Percentiles rank a stretch among this genome's conserved stretches.
Conservation (phyloP, 2,797 vertebrate genomes). For the Manis pentadactyla region DNA sequence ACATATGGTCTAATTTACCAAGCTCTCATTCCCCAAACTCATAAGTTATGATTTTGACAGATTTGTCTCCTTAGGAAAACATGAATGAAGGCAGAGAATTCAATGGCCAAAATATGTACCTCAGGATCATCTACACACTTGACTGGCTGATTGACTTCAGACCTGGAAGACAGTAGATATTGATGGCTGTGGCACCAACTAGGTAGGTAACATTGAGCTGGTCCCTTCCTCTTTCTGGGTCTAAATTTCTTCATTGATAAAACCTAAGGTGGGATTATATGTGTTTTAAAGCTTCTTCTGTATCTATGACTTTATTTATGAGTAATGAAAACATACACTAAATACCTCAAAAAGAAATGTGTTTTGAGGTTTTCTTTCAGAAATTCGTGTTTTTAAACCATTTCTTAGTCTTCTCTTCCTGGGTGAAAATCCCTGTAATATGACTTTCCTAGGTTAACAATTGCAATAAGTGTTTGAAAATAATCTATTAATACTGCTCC, state of each 20-base stretch:
- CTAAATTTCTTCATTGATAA: neutral
- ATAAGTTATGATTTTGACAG: neutral
- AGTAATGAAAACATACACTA: constrained; percentile 37
- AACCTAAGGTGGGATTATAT: neutral
- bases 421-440: neutral
- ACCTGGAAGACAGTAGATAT: neutral
- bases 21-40: neutral
- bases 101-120: neutral
- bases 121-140: neutral
- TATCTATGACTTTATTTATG: constrained; percentile 12
- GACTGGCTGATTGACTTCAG: neutral
- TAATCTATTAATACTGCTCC: neutral
- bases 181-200: neutral
- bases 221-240: neutral
- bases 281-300: constrained; percentile 18
- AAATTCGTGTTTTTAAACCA: constrained; percentile 15
- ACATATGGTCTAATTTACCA: neutral
- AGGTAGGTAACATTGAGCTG: neutral
- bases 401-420: constrained; percentile 15
- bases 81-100: constrained; percentile 3
- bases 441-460: constrained; percentile 30
- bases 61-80: neutral
- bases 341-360: constrained; percentile 3
- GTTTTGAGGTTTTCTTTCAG: constrained; percentile 38
- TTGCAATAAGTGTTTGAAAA: constrained; percentile 35